Conservation (phyloP, 2,113 vertebrate species). For the Chunga burmeisteri region DNA sequence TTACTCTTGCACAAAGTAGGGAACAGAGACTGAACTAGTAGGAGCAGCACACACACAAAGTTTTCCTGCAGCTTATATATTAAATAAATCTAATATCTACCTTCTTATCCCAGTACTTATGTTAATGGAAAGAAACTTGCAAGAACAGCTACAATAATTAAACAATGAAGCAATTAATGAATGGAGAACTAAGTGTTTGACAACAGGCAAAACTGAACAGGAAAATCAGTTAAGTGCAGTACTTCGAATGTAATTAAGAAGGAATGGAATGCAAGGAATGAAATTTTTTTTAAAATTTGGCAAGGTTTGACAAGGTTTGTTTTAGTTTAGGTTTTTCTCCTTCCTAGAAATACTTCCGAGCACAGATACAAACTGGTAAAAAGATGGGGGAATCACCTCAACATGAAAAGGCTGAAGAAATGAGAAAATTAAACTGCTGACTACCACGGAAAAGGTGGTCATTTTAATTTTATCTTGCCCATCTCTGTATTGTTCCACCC, state of each 20-base stretch:
- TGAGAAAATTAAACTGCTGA: not conserved
- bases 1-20: not conserved
- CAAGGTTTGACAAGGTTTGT: not conserved
- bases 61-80: not conserved
- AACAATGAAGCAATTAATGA: slow-evolving; percentile 20
- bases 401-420: not conserved
- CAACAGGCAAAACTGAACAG: not conserved
- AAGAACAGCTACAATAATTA: slow-evolving; percentile 6
- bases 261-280: not conserved
- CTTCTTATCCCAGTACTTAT: not conserved
- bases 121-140: not conserved
- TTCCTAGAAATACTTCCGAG: not conserved
- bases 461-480: not conserved
- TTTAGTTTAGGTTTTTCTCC: not conserved
- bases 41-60: not conserved
- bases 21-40: not conserved
- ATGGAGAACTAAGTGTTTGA: not conserved
- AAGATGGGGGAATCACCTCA: not conserved
- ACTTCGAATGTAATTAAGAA: not conserved
- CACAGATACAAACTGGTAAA: not conserved
- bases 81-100: not conserved
- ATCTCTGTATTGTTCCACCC: not conserved
- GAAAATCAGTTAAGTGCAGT: not conserved
- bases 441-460: not conserved
- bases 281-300: not conserved